A percentile compares a stretch with the other conserved stretches of the same genome.
phyloP scores from a whole-genome alignment of 2,888 invertebrate genomes.

The Drosophila subquinaria region DNA sequence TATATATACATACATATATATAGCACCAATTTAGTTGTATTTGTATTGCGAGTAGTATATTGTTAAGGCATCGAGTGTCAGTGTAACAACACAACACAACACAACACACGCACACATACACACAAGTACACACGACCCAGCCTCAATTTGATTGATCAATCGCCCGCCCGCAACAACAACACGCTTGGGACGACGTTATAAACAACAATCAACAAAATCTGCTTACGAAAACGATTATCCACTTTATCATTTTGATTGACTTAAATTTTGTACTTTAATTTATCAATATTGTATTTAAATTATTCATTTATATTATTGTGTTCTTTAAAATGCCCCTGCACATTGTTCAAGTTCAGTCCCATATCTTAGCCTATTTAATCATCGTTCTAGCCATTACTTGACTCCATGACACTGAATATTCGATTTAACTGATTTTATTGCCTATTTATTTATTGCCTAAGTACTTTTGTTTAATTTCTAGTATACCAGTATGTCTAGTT shows the following conservation, averaged over 20 bases:
- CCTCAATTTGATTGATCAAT: conserved; percentile 12
- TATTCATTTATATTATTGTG: conserved; percentile 7
- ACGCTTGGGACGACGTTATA: conserved; percentile 9
- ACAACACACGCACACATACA: conserved; percentile 19
- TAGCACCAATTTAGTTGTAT: conserved; percentile 39
- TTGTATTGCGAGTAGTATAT: conserved; percentile 32
- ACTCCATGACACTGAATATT: conserved; percentile 3
- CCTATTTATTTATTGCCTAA: conserved; percentile 42
- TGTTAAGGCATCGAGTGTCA: conserved; percentile 38
- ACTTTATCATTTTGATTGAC: neutral
- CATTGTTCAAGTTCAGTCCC: conserved; percentile 10
- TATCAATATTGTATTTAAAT: neutral
- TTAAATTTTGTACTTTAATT: conserved; percentile 1
- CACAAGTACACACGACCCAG: neutral
- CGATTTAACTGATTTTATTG: conserved; percentile 22
- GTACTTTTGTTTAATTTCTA: conserved; percentile 17
- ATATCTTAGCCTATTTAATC: conserved; percentile 26
- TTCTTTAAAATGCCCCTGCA: neutral
- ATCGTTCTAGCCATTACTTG: conserved; percentile 36
- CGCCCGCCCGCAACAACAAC: conserved; percentile 8
- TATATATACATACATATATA: conserved; percentile 11
- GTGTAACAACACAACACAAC: conserved; percentile 27
- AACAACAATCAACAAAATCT: conserved; percentile 6
- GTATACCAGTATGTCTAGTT: conserved; percentile 3
- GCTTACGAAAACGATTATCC: conserved; percentile 11